These are phyloP conservation scores for Carassius auratus DNA, from an alignment of 2,113 vertebrate species.

Conservation along the genomic window DNA sequence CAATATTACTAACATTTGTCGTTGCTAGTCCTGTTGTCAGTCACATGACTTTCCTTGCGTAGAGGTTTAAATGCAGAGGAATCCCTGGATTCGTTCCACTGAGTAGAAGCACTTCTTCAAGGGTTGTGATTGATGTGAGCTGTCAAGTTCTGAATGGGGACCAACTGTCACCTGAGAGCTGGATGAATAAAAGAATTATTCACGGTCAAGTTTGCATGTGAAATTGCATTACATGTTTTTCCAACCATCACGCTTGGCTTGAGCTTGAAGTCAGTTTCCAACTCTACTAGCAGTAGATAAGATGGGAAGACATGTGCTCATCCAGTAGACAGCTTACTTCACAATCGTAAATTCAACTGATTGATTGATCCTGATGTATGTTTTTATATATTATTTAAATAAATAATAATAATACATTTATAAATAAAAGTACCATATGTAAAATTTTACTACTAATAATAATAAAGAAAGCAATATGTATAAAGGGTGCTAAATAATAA, in stretches of 20 bases:
- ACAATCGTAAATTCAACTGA: not conserved
- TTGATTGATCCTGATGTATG: too few relatives aligned
- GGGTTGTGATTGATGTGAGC: conserved; percentile 30
- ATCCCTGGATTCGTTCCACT: not conserved
- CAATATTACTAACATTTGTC: not conserved
- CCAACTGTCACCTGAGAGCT: conserved; percentile 16
- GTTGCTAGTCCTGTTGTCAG: not conserved
- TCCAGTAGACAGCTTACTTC: not conserved
- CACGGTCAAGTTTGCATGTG: conserved; percentile 20
- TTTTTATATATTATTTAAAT: too few relatives aligned
- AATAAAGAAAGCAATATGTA: too few relatives aligned
- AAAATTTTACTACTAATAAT: too few relatives aligned
- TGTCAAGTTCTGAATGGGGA: conserved; percentile 23
- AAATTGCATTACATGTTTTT: conserved; percentile 14
- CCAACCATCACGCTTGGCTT: not conserved
- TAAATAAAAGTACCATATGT: too few relatives aligned
- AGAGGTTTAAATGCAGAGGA: not conserved
- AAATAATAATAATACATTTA: too few relatives aligned
- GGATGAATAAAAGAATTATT: not conserved
- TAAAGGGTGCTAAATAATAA: too few relatives aligned
- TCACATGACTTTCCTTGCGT: not conserved
- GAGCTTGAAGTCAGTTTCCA: not conserved
- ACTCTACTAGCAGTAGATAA: not conserved
- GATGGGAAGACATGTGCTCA: not conserved
- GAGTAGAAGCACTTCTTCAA: not conserved